Base-by-base conservation (phyloP, 2,797 vertebrate species). In the Carcharodon carcharias region DNA sequence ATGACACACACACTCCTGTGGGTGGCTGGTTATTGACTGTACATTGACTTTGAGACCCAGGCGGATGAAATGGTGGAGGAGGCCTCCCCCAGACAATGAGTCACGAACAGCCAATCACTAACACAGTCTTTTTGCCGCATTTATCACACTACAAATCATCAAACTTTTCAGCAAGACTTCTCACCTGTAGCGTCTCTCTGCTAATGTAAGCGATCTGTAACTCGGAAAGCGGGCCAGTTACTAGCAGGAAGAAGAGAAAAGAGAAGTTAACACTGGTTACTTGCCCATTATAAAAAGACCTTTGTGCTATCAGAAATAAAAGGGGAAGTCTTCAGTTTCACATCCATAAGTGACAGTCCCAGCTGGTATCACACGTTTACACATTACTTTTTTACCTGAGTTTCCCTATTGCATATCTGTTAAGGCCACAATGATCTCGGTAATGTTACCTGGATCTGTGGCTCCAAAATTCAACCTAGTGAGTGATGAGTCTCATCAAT, bases 131-230 rank as follows among this genome's bases (percentile, higher is more conserved):
- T 18, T 45, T 14, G 40, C 40, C 23, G 80, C 80, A 23, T 50
- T 18, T 45, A 45, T 18, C 80, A 45, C 40, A 85, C 18, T 85
- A 3, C 8, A 45, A 45, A 23, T 82, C 16, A 40, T 45, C 40
- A 45, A 85, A 21, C 80, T 16, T 23, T 21, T 45, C 40, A 7
- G 4, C 28, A 61, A 12, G 14, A 28, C 21, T 35, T 87, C 97
- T 97, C 96, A 99, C 99, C 98, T 99, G 98, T 0, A 99, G 97
- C 97, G 98, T 99, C 97, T 99, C 99, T 91, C 99, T 98, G 97
- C 99, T 98, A 96, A 99, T 97, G 16, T 98, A 99, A 88, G 99
- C 98, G 14, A 99, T 99, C 98, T 99, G 99, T 3, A 96, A 97
- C 97, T 99, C 99, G 0, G 98, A 97, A 63, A 99, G 97, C n/a